These are phyloP conservation scores for Okamejei kenojei DNA, from an alignment of 2,797 vertebrate species.

Conservation along the genomic window DNA sequence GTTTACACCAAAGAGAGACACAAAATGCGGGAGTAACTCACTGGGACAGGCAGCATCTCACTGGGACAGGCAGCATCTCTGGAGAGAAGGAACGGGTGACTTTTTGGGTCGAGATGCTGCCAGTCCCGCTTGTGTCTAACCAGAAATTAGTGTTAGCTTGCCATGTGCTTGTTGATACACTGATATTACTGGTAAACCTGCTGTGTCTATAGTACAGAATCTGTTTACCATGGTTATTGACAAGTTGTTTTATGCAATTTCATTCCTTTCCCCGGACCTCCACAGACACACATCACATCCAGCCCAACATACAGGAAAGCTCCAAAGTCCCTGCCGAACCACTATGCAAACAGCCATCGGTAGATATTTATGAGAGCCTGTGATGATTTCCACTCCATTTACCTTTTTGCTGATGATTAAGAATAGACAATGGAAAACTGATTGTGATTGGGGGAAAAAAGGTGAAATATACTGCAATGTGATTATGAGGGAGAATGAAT, in stretches of 20 bases:
- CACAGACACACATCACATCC: neutral
- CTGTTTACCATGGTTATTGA: neutral
- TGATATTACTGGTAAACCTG: neutral
- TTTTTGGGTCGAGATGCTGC: too few relatives aligned
- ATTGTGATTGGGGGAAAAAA: neutral
- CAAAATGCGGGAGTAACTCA: too few relatives aligned
- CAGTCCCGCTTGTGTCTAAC: too few relatives aligned
- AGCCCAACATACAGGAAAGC: neutral
- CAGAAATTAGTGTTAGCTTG: neutral
- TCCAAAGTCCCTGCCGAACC: neutral
- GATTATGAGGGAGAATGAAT: neutral
- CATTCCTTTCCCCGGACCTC: neutral
- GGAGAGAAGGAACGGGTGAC: too few relatives aligned
- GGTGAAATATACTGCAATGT: neutral
- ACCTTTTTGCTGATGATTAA: neutral
- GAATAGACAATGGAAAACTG: neutral
- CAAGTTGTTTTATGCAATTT: neutral
- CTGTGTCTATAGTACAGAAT: neutral
- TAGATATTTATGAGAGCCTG: neutral
- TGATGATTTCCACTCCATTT: neutral
- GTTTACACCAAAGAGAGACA: too few relatives aligned
- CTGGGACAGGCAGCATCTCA: too few relatives aligned
- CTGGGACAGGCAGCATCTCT: too few relatives aligned
- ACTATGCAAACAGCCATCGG: neutral
- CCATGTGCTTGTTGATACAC: neutral